Base-by-base conservation (phyloP, 2,888 invertebrate species). In the Antheraea yamamai region DNA sequence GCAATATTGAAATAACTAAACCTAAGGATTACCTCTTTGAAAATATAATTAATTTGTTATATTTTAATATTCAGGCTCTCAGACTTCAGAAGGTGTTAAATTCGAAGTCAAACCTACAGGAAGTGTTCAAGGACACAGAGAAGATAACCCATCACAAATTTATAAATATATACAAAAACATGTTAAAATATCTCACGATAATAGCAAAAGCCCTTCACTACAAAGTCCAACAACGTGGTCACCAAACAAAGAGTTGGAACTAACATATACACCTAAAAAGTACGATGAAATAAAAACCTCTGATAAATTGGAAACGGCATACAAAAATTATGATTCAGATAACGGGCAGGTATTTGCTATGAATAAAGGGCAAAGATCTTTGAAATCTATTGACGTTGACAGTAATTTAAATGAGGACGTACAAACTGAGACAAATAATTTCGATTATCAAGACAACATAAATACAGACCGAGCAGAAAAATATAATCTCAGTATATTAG, bases 61-160 rank as follows among this genome's bases (percentile, higher is more conserved):
- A 26, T 70, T 73, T 18, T 30, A 23, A 23, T 18, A 51, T 10
- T 35, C 61, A 71, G 52, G 58, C 16, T 71, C 61, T n/a, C 70
- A 51, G 2, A 10, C 35, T n/a, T 82, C 84, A 12, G 87, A 88
- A 79, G 88, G 86, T 2, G 76, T 88, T 14, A 76, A 81, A 75
- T 78, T 88, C 16, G 82, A 88, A 79, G 6, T 84, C 0, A 77
- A 76, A 12, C 83, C 85, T 0, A 82, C 58, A 6, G 71, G n/a
- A 10, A 51, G 55, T 6, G 26, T 58, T 18, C 52, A 30, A 35
- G 0, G 70, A 2, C 64, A 73, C 8, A 74, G 80, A 71, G 83
- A 87, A 0, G 82, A 84, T 7, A 39, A 52, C 0, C 74, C 76
- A 20, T 1, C 39, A 1, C 79, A 81, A 1, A n/a, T 86, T 0